Evolutionary conservation across 1,140 invertebrate genomes (phyloP).

Genomic region (Drosophila repletoides): DNA sequence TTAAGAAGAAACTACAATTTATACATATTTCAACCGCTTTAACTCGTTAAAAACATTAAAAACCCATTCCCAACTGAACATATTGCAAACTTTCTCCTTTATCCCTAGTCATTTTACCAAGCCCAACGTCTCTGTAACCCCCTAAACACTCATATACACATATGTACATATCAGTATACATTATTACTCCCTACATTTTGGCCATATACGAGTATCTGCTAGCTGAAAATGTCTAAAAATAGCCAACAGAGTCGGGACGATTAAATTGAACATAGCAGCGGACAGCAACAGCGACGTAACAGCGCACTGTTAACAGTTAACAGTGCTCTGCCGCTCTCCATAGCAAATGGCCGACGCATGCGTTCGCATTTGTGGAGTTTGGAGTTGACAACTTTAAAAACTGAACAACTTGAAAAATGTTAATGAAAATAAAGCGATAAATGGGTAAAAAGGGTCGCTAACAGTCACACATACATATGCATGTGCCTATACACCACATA

Average conservation of each 20-base stretch:
- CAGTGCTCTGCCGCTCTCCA: not conserved
- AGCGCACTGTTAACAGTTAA: too few relatives aligned
- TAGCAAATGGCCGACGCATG: conserved; percentile 45
- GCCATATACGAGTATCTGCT: too few relatives aligned
- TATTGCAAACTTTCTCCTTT: not conserved
- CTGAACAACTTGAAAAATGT: conserved; percentile 65
- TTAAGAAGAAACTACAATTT: too few relatives aligned
- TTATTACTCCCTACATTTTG: not conserved
- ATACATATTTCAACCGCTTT: not conserved
- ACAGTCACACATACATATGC: conserved; percentile 7
- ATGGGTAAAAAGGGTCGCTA: conserved; percentile 17
- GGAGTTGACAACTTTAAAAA: conserved; percentile 46
- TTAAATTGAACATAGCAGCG: conserved; percentile 29
- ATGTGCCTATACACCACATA: not conserved
- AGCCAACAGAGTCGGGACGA: conserved; percentile 34
- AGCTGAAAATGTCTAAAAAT: conserved; percentile 42
- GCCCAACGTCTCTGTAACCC: too few relatives aligned
- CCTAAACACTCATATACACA: not conserved
- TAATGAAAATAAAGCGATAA: conserved; percentile 64
- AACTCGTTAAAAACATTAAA: not conserved
- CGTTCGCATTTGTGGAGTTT: too few relatives aligned
- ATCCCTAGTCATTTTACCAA: conserved; percentile 1
- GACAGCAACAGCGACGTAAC: conserved; percentile 12
- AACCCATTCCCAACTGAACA: not conserved
- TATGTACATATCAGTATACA: not conserved